Evolutionary conservation across 2,797 vertebrate species (phyloP).

Genomic region (Eulemur coronatus): DNA sequence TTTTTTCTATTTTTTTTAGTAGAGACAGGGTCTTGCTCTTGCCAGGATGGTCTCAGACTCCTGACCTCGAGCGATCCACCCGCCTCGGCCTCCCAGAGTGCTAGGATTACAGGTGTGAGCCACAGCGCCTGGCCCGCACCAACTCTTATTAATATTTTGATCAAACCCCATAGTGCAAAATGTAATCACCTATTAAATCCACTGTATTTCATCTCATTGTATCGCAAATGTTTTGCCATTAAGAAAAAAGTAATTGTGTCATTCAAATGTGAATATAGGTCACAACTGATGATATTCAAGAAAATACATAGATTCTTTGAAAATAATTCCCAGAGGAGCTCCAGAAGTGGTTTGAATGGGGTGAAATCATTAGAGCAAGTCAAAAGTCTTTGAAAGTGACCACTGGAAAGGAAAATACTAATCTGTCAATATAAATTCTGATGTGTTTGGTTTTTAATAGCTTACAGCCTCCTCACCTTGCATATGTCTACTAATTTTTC

Average conservation of each 20-base stretch:
- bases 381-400: not conserved
- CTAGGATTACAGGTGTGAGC: too few relatives aligned
- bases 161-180: not conserved
- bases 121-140: not conserved
- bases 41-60: too few relatives aligned
- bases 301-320: not conserved
- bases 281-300: not conserved
- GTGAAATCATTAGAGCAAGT: not conserved
- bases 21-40: too few relatives aligned
- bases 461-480: not conserved
- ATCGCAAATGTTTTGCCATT: not conserved
- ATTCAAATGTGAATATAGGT: not conserved
- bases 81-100: too few relatives aligned
- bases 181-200: not conserved
- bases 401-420: not conserved
- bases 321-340: not conserved
- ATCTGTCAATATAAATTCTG: not conserved
- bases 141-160: not conserved
- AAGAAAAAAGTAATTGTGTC: not conserved
- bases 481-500: not conserved
- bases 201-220: not conserved
- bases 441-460: not conserved
- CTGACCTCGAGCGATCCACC: too few relatives aligned
- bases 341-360: not conserved
- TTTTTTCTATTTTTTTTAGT: too few relatives aligned